phyloP scores from a whole-genome alignment of 1,140 invertebrate species.

The Macrobrachium nipponense region DNA sequence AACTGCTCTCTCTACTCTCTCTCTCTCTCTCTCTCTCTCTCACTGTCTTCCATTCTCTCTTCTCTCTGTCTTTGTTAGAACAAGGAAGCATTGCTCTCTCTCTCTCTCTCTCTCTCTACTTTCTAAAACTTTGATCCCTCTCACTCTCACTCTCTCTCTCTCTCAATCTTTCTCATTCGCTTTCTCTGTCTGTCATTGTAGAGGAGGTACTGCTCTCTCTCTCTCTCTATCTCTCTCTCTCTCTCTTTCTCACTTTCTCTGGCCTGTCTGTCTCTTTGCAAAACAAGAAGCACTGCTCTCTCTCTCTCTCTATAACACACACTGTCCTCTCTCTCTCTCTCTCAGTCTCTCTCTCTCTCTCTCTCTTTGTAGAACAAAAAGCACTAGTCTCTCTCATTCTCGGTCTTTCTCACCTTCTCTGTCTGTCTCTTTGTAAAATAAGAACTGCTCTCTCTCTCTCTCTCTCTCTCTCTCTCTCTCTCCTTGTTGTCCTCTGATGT shows the following conservation, averaged over 20 bases:
- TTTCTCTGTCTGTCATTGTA: background rate
- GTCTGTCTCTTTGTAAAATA: background rate
- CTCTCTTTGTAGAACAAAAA: too few species aligned
- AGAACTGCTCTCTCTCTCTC: constrained; percentile 1
- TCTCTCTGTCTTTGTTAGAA: background rate
- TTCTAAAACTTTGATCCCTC: background rate
- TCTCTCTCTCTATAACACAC: background rate
- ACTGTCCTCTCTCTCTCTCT: background rate
- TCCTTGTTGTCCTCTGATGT: background rate
- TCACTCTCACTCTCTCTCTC: background rate
- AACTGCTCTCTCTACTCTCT: background rate
- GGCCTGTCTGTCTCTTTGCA: background rate
- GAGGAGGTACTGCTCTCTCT: too few species aligned
- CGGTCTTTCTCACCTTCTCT: background rate
- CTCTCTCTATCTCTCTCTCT: background rate
- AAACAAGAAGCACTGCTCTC: background rate
- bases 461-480: constrained; percentile 1
- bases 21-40: background rate
- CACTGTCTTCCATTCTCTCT: constrained; percentile 4
- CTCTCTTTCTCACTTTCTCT: background rate
- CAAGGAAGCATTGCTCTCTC: background rate
- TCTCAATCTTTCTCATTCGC: background rate
- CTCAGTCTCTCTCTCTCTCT: background rate
- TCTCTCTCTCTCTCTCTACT: background rate
- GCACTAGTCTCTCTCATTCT: background rate